Evolutionary conservation across 1,140 invertebrate genomes (phyloP).

Genomic region (Hirudo medicinalis): DNA sequence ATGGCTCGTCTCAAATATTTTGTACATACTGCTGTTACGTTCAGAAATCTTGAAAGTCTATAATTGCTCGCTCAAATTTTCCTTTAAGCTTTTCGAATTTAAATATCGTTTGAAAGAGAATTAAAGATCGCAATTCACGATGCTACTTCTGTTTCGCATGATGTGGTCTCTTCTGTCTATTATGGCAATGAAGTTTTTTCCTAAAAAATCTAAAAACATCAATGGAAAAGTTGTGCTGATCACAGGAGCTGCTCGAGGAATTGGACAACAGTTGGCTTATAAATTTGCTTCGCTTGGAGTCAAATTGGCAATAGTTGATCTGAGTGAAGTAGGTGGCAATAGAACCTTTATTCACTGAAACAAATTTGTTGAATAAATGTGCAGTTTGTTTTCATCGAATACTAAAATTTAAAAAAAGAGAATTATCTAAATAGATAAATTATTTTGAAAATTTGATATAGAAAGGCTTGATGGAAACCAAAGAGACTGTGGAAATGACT

Average conservation of each 20-base stretch:
- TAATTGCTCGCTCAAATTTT: too few relatives aligned
- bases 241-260: slow-evolving; percentile 50
- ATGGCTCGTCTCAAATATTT: too few relatives aligned
- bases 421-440: not conserved
- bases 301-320: slow-evolving; percentile 75
- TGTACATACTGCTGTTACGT: too few relatives aligned
- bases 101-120: too few relatives aligned
- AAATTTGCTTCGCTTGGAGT: slow-evolving; percentile 63
- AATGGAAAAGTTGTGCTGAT: slow-evolving; percentile 17
- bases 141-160: too few relatives aligned
- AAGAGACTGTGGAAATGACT: not conserved
- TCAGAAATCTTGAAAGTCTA: too few relatives aligned
- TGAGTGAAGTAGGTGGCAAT: slow-evolving; percentile 46
- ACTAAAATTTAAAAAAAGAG: too few relatives aligned
- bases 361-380: too few relatives aligned
- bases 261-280: slow-evolving; percentile 68
- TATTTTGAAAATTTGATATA: not conserved
- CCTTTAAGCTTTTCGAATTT: too few relatives aligned
- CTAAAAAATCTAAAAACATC: not conserved
- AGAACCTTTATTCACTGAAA: not conserved
- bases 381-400: too few relatives aligned
- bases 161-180: too few relatives aligned
- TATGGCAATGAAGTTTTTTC: not conserved
- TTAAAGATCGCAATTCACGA: too few relatives aligned
- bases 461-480: not conserved